Evolutionary conservation across 2,797 vertebrate species (phyloP), one percentile per base, ranked within the genome.

Genomic region (Choloepus didactylus): DNA sequence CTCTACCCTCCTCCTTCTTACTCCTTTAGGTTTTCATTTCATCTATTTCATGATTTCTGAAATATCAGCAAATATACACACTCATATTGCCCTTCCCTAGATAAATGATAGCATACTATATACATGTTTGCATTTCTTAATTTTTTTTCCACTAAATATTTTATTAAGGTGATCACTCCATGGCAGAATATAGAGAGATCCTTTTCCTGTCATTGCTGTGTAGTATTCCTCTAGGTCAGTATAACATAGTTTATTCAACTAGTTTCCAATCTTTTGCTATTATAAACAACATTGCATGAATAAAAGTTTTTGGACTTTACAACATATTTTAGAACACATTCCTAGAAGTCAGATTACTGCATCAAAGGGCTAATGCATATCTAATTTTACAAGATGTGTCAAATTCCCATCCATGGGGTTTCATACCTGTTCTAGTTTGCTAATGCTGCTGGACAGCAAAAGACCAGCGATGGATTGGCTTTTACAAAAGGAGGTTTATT

Each of bases 31-130:
- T 80, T 38, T 51, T 64, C 73, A 54, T 92, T 89, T 87, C 64
- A 69, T 75, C 80, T 91, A 60, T 54, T 81, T 51, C 14, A 60
- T 72, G 19, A 14, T 88, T 93, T 54, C 10, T 86, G 94, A 92
- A 87, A 79, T 75, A 73, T 73, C 44, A 93, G 56, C 76, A 87
- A 82, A 46, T 89, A 75, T 9, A 67, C 11, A 89, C 10, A 23
- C 35, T 46, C 18, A 38, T 56, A 38, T 41, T 6, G 60, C 14
- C 21, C n/a, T 96, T 93, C 18, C 19, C 89, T 44, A 67, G 18
- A 21, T 76, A 76, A 96, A 56, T 91, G 31, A 87, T 73, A 69
- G 8, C 41, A 73, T 23, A 54, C 4, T 85, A 19, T 21, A 25
- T 77, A 29, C 21, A 72, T 6, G 80, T 87, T 77, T 60, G 10